These are phyloP conservation scores for Ganaspis sp. DNA, from an alignment of 1,140 invertebrate species.

Conservation along the genomic window DNA sequence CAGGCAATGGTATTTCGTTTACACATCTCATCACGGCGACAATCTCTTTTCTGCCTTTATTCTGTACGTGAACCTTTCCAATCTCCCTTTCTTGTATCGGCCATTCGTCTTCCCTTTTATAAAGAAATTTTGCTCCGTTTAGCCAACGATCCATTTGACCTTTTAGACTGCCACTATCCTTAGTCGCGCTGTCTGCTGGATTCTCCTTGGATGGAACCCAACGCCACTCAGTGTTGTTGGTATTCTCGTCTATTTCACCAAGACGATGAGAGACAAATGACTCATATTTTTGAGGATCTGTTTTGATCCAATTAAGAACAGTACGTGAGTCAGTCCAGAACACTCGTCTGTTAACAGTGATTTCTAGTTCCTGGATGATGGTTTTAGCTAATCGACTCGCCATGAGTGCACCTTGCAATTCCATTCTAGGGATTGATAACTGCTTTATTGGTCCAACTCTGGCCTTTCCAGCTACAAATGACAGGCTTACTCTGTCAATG, in stretches of 20 bases:
- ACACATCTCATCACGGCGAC: conserved; percentile 31
- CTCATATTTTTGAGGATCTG: conserved; percentile 53
- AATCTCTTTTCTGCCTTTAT: no score
- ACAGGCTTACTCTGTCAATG: neutral
- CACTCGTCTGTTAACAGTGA: neutral
- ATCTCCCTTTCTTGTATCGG: no score
- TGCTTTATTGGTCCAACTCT: conserved; percentile 19
- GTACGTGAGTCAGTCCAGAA: conserved; percentile 38
- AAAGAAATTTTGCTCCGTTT: no score
- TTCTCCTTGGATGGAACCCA: conserved; percentile 61
- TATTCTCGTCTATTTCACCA: conserved; percentile 59
- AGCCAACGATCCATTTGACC: no score
- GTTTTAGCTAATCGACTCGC: neutral
- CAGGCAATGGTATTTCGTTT: conserved; percentile 33
- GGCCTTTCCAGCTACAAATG: conserved; percentile 21
- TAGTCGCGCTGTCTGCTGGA: conserved; percentile 60
- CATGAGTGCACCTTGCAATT: neutral
- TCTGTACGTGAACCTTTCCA: no score
- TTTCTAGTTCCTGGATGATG: neutral
- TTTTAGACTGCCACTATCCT: no score
- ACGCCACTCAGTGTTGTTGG: conserved; percentile 52
- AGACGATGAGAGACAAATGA: conserved; percentile 56
- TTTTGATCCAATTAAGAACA: conserved; percentile 59
- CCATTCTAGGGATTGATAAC: neutral
- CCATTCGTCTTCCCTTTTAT: neutral